Evolutionary conservation across 2,113 vertebrate species (phyloP).

Genomic region (Callaeas wilsoni): DNA sequence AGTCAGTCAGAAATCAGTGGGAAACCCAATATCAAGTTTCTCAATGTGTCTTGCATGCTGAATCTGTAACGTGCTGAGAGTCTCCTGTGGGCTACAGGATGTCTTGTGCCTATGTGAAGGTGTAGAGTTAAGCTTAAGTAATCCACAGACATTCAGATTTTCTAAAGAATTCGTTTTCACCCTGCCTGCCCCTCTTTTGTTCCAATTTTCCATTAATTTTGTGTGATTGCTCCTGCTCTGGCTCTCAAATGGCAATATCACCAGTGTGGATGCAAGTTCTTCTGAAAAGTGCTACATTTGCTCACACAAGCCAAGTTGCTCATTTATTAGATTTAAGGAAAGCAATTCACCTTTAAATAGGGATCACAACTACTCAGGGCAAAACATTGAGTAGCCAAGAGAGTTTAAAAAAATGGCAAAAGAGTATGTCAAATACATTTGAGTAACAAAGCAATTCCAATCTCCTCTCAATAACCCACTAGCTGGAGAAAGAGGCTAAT

Average conservation of each 20-base stretch:
- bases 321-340: constrained; percentile 40
- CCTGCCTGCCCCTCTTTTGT: neutral
- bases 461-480: constrained; percentile 53
- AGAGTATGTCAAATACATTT: constrained; percentile 41
- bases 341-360: constrained; percentile 43
- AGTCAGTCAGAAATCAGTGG: constrained; percentile 26
- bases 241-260: neutral
- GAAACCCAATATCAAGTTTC: neutral
- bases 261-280: neutral
- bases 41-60: neutral
- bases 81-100: neutral
- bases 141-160: neutral
- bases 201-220: constrained; percentile 18
- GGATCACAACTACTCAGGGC: constrained; percentile 26
- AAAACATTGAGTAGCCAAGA: constrained; percentile 40
- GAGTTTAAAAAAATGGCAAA: constrained; percentile 23
- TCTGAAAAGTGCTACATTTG: neutral
- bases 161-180: neutral
- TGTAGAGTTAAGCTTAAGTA: neutral
- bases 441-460: constrained; percentile 56
- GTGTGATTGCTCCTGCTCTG: neutral
- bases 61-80: neutral
- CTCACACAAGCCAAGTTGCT: neutral
- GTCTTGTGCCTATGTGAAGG: neutral
- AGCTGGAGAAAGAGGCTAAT: constrained; percentile 52